Evolutionary conservation across 2,113 vertebrate genomes (phyloP), one percentile per base, ranked within the genome.

Genomic region (Sceloporus tristichus): DNA sequence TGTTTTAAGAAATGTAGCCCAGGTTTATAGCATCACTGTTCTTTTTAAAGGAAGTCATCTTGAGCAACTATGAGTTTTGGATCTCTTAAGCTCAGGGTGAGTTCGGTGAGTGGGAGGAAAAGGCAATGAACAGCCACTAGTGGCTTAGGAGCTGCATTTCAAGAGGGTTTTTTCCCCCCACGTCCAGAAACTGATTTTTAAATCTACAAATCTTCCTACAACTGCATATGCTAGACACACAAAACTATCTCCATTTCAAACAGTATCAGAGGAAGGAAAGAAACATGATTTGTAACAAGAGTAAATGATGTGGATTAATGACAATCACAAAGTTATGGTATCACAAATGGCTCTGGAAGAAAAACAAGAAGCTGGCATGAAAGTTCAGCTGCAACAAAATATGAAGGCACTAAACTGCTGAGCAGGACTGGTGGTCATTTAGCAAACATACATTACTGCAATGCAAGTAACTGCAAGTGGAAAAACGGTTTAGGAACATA

Each of bases 331-430:
- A 94, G 87, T 95, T 93, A 95, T 94, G 94, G 83, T 91, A 92
- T 94, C 86, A 89, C 91, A 86, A 95, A 94, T 96, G 56, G 95
- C 94, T 95, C 91, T 95, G 94, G 86, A 95, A 96, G 93, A 90
- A 95, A 97, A 95, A 96, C 77, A 83, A 88, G 71, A 88, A 85
- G 96, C 95, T 91, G 91, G 93, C 90, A 95, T 95, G 95, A 93
- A 95, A 96, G 95, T 96, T 97, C 95, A 97, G 97, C 95, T 97
- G 97, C 97, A 96, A 97, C 95, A 93, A 87, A 97, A 93, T 94
- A 96, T 92, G 95, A 95, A 92, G 94, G 23, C 92, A 95, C 96
- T 95, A 92, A 93, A 97, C 95, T 92, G 96, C 94, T 94, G 95
- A 97, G 97, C 95, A 94, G 95, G 93, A 76, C 88, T 94, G 94